Evolutionary conservation across 2,888 invertebrate species (phyloP).

Genomic region (Apoda limacodes): DNA sequence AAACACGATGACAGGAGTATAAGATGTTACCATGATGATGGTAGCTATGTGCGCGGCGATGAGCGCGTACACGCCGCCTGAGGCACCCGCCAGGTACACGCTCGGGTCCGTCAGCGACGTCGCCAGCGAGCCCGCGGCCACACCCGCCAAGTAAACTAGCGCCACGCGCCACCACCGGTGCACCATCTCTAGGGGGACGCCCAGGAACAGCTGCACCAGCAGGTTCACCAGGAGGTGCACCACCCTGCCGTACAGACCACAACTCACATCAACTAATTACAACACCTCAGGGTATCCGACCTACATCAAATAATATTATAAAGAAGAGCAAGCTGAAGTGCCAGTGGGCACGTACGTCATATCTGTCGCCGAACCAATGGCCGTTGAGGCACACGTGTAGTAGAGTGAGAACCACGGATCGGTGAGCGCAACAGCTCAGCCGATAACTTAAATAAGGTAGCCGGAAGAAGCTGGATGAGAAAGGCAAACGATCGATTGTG

Average conservation of each 20-base stretch:
- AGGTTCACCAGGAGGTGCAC: constrained; percentile 93
- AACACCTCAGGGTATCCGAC: neutral
- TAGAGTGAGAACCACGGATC: no score
- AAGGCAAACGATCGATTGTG: no score
- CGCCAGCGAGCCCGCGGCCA: constrained; percentile 85
- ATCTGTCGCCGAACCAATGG: no score
- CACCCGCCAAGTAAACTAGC: constrained; percentile 85
- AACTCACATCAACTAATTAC: no score
- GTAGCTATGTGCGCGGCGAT: constrained; percentile 94
- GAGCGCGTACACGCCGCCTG: constrained; percentile 94
- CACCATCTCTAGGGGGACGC: constrained; percentile 95
- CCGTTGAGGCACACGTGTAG: no score
- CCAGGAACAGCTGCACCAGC: constrained; percentile 91
- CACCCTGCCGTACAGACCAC: constrained; percentile 65
- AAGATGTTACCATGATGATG: constrained; percentile 88
- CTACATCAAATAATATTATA: neutral
- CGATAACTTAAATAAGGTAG: no score
- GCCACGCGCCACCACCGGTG: constrained; percentile 95
- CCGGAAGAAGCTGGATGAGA: no score
- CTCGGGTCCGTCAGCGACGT: constrained; percentile 84
- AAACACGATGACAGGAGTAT: no score
- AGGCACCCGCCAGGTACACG: constrained; percentile 91
- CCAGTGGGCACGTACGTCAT: constrained; percentile 17
- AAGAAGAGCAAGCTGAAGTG: no score
- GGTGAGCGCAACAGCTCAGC: no score